phyloP scores from a whole-genome alignment of 1,140 invertebrate species.

The Tetramorium alpestre region DNA sequence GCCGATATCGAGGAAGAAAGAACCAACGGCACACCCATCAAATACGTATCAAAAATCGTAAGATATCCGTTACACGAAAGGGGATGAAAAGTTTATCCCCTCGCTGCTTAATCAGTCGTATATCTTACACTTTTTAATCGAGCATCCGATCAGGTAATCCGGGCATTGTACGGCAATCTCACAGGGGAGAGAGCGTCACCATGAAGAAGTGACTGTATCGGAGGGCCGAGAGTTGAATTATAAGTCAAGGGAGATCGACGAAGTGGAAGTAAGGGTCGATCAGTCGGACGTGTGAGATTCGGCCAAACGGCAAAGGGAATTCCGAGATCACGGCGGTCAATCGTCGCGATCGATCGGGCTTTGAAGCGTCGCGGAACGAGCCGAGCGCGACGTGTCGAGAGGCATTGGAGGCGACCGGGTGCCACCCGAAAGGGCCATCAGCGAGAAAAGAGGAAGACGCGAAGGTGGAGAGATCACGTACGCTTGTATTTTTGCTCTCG shows the following conservation, averaged over 20 bases:
- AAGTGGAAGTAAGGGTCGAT: not conserved
- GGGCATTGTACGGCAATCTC: not conserved
- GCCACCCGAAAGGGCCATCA: not conserved
- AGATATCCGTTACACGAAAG: not conserved
- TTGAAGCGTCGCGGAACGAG: not conserved
- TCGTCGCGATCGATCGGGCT: slow-evolving; percentile 11
- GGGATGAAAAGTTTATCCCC: not conserved
- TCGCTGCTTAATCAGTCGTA: not conserved
- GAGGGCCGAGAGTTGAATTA: not conserved
- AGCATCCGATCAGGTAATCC: not conserved
- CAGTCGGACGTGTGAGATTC: not conserved
- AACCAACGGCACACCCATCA: not conserved
- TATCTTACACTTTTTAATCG: slow-evolving; percentile 2
- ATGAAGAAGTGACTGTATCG: not conserved
- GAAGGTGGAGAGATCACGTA: slow-evolving; percentile 14
- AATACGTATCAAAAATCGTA: not conserved
- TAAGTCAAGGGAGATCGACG: slow-evolving; percentile 3
- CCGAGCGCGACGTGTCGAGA: not conserved
- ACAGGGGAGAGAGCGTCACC: not conserved
- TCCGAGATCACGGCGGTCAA: not conserved
- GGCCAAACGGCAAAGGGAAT: not conserved
- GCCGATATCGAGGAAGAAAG: not conserved
- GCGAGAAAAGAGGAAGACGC: not conserved
- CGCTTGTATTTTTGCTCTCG: slow-evolving; percentile 44
- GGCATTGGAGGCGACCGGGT: not conserved